These are phyloP conservation scores for Aleiodes testaceus DNA, from an alignment of 2,888 invertebrate species.

Conservation along the genomic window DNA sequence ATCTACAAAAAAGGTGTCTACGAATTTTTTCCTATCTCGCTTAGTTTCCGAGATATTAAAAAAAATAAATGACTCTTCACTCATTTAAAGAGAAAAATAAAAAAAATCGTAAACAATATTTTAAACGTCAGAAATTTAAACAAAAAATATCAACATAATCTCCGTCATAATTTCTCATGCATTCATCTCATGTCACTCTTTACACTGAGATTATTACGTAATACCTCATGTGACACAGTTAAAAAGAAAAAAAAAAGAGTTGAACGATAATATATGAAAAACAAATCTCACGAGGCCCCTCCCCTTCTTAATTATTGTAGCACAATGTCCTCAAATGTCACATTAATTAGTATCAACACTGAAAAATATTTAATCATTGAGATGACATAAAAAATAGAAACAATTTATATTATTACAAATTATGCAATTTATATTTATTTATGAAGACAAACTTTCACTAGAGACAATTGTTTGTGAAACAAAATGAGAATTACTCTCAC, in stretches of 20 bases:
- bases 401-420: neutral
- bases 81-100: no score
- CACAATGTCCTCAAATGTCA: neutral
- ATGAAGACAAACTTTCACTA: neutral
- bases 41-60: no score
- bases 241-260: conserved; percentile 3
- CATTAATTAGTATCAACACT: neutral
- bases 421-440: neutral
- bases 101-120: no score
- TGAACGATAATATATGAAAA: no score
- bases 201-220: conserved; percentile 21
- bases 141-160: neutral
- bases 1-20: no score
- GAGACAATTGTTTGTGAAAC: neutral
- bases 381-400: neutral
- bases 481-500: no score
- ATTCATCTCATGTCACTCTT: conserved; percentile 2
- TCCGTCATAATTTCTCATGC: neutral
- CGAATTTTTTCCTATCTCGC: no score
- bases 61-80: no score
- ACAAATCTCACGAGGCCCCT: neutral
- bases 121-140: conserved; percentile 51
- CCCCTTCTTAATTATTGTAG: neutral
- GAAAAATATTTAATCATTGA: neutral
- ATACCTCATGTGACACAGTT: conserved; percentile 17